A percentile compares a stretch with the other conserved stretches of the same genome.
These are phyloP conservation scores for Papilio protenor DNA, from an alignment of 2,888 invertebrate genomes.

Conservation along the genomic window DNA sequence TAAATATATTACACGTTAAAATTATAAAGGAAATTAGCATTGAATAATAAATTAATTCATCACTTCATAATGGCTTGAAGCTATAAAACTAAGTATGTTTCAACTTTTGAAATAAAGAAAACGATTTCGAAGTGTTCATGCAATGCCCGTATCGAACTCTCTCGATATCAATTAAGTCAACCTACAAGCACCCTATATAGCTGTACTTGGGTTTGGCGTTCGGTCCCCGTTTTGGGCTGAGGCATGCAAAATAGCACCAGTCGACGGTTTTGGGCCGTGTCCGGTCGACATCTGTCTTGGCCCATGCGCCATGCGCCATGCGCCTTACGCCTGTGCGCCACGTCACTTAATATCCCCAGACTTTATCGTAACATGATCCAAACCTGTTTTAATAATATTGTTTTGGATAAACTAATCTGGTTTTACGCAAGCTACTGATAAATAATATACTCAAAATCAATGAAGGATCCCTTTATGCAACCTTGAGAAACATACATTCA, in stretches of 20 bases:
- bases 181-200: constrained; percentile 39
- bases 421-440: not conserved
- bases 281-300: constrained; percentile 53
- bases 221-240: constrained; percentile 50
- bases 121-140: not conserved
- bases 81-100: not conserved
- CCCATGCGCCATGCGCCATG: constrained; percentile 30
- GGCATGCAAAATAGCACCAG: constrained; percentile 55
- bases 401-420: constrained; percentile 28
- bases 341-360: constrained; percentile 29
- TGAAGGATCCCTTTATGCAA: not conserved
- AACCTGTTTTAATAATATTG: constrained; percentile 32
- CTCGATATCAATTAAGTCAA: constrained; percentile 38
- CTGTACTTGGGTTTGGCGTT: constrained; percentile 44
- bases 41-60: not conserved
- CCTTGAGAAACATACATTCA: not conserved
- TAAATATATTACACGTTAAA: not conserved
- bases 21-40: not conserved
- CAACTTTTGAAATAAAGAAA: not conserved
- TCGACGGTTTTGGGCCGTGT: constrained; percentile 54
- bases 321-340: constrained; percentile 8
- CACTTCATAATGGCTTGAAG: not conserved
- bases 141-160: constrained; percentile 32
- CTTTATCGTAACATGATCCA: constrained; percentile 38
- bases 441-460: not conserved